Evolutionary conservation across 2,797 vertebrate genomes (phyloP).

Genomic region (Acanthopagrus latus): DNA sequence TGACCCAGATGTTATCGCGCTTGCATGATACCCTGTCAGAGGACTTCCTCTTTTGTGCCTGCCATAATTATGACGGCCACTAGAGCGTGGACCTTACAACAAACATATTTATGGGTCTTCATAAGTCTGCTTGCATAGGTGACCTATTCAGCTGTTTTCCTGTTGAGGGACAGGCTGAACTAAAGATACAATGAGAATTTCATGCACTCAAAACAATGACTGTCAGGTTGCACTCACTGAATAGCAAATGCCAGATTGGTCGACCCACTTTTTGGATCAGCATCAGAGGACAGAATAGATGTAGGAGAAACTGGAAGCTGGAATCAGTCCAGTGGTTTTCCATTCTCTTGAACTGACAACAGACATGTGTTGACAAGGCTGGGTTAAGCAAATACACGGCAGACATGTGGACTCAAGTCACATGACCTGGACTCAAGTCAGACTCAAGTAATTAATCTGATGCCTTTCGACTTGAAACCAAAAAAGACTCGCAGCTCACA

Average conservation of each 20-base stretch:
- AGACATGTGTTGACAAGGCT: neutral
- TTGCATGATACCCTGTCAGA: too few species aligned
- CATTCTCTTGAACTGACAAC: slow-evolving; percentile 8
- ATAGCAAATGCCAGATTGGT: neutral
- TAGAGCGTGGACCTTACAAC: too few species aligned
- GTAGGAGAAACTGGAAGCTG: neutral
- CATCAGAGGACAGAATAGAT: slow-evolving; percentile 3
- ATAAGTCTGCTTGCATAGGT: too few species aligned
- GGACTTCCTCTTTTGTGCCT: too few species aligned
- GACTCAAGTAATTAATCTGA: slow-evolving; percentile 19
- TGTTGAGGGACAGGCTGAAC: too few species aligned
- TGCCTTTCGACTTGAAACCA: slow-evolving; percentile 10
- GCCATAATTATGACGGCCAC: too few species aligned
- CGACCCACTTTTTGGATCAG: neutral
- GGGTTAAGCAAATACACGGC: neutral
- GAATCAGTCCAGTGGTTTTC: neutral
- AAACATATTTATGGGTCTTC: too few species aligned
- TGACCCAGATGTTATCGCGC: too few species aligned
- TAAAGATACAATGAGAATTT: too few species aligned
- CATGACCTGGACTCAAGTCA: slow-evolving; percentile 11
- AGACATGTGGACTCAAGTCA: neutral
- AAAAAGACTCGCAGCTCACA: slow-evolving; percentile 3
- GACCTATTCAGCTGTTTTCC: too few species aligned
- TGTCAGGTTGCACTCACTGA: neutral
- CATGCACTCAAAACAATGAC: neutral